These are phyloP conservation scores for Armadillidium nasatum DNA, from an alignment of 1,140 invertebrate genomes.

Conservation along the genomic window DNA sequence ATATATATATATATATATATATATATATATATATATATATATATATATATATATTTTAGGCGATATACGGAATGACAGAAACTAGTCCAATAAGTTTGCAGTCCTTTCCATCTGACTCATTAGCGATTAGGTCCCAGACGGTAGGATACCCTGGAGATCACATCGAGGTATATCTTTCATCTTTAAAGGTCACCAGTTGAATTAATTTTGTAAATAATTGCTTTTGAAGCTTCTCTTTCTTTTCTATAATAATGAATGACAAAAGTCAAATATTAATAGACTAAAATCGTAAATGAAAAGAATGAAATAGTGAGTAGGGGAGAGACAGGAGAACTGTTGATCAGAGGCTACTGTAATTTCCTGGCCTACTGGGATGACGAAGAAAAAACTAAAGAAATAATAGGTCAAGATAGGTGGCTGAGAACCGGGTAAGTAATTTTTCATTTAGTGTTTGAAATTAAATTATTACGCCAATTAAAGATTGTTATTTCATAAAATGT, in stretches of 20 bases:
- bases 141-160: conserved; percentile 78
- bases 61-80: conserved; percentile 84
- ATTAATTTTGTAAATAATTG: too few species aligned
- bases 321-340: conserved; percentile 71
- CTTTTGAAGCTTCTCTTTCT: too few species aligned
- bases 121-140: conserved; percentile 62
- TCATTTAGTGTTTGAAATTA: too few species aligned
- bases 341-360: conserved; percentile 77
- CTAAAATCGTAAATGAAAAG: conserved; percentile 67
- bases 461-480: too few species aligned
- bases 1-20: too few species aligned
- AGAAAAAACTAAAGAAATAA: conserved; percentile 68
- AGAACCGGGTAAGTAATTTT: conserved; percentile 69
- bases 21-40: too few species aligned
- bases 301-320: conserved; percentile 69
- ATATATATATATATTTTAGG: conserved; percentile 52
- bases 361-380: conserved; percentile 80
- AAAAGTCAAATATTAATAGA: conserved; percentile 57
- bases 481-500: too few species aligned
- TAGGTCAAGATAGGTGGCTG: conserved; percentile 73
- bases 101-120: conserved; percentile 59
- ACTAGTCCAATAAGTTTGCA: conserved; percentile 70
- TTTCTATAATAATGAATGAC: too few species aligned
- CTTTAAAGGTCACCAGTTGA: too few species aligned
- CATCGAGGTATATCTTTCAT: conserved; percentile 57